These are phyloP conservation scores for Indicator maculatus DNA, from an alignment of 2,113 vertebrate genomes.

Conservation along the genomic window DNA sequence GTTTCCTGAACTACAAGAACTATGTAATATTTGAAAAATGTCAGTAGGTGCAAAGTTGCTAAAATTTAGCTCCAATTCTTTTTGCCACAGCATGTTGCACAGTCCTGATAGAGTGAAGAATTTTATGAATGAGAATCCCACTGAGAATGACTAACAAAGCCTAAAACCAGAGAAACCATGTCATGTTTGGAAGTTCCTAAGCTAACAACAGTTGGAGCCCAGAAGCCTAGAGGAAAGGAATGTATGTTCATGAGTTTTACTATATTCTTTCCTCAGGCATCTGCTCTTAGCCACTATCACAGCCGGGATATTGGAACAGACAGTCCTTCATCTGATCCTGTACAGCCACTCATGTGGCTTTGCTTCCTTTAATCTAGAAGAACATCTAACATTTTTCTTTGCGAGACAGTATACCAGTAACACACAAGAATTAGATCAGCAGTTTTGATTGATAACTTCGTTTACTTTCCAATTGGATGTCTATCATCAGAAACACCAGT, in stretches of 20 bases:
- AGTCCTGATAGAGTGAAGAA: not conserved
- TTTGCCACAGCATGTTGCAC: not conserved
- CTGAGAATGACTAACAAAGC: not conserved
- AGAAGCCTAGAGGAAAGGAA: not conserved
- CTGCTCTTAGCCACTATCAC: not conserved
- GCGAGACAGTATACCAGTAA: not conserved
- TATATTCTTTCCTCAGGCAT: not conserved
- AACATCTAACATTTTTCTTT: not conserved
- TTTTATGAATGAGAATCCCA: not conserved
- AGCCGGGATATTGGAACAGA: slow-evolving; percentile 3
- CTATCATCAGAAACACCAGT: slow-evolving; percentile 10
- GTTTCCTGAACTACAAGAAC: not conserved
- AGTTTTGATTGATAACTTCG: slow-evolving; percentile 4
- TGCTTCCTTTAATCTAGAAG: slow-evolving; percentile 15
- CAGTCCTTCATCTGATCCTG: slow-evolving; percentile 17
- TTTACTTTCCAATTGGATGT: slow-evolving; percentile 11
- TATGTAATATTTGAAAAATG: not conserved
- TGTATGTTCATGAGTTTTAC: not conserved
- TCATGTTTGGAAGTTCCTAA: not conserved
- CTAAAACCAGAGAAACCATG: not conserved
- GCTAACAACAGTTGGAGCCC: not conserved
- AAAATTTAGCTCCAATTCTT: not conserved
- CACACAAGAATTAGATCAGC: slow-evolving; percentile 20
- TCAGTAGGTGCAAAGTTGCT: not conserved
- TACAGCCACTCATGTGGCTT: not conserved